These are phyloP conservation scores for Micropterix aruncella DNA, from an alignment of 2,888 invertebrate species.

Conservation along the genomic window DNA sequence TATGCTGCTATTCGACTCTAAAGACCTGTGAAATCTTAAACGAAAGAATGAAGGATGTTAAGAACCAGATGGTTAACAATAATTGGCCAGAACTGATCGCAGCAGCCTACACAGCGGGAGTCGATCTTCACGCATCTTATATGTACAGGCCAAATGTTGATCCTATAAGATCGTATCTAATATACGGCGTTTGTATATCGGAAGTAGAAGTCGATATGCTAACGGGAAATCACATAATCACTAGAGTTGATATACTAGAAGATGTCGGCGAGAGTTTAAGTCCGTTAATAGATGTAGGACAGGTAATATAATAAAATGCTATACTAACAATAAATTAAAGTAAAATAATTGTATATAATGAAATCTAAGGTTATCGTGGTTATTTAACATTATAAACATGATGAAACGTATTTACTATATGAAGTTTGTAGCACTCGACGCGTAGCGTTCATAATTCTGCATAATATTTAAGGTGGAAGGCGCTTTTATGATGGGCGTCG, in stretches of 20 bases:
- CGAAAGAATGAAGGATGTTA: constrained; percentile 43
- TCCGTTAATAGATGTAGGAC: constrained; percentile 59
- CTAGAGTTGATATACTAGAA: constrained; percentile 56
- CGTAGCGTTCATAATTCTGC: too few relatives aligned
- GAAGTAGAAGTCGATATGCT: constrained; percentile 69
- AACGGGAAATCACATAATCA: constrained; percentile 58
- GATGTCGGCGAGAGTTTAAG: constrained; percentile 60
- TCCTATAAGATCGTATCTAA: constrained; percentile 38
- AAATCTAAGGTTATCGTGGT: too few relatives aligned
- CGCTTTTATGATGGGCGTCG: constrained; percentile 62
- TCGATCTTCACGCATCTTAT: constrained; percentile 47
- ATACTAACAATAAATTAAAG: too few relatives aligned
- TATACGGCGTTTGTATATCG: constrained; percentile 47
- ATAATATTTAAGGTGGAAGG: constrained; percentile 43
- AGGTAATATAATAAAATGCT: too few relatives aligned
- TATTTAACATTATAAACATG: too few relatives aligned
- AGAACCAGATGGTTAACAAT: constrained; percentile 31
- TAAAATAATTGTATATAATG: too few relatives aligned
- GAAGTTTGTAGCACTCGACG: too few relatives aligned
- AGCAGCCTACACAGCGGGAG: constrained; percentile 32
- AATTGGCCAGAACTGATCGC: constrained; percentile 43
- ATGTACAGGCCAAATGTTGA: constrained; percentile 31
- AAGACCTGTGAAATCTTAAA: constrained; percentile 50
- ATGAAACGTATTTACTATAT: too few relatives aligned
- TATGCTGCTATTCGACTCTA: constrained; percentile 39